These are phyloP conservation scores for Hirtodrosophila cameraria DNA, from an alignment of 2,888 invertebrate species.

Conservation along the genomic window DNA sequence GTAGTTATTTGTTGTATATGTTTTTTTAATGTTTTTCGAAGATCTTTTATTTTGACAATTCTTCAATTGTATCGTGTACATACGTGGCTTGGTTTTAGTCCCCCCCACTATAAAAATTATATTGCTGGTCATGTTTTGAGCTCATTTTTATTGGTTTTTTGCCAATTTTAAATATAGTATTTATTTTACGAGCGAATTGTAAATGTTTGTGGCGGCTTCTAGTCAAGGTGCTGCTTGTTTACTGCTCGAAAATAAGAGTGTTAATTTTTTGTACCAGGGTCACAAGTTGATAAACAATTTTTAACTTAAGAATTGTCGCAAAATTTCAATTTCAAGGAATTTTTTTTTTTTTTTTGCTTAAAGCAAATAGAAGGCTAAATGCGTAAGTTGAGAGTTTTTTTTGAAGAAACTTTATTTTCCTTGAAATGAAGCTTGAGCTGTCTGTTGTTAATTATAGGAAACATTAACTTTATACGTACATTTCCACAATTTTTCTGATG, in stretches of 20 bases:
- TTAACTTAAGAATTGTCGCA: not conserved
- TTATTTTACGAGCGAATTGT: constrained; percentile 20
- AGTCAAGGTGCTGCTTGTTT: constrained; percentile 33
- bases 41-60: constrained; percentile 67
- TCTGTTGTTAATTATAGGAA: no score
- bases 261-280: no score
- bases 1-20: constrained; percentile 24
- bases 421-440: no score
- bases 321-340: not conserved
- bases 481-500: no score
- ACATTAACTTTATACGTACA: no score
- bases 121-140: constrained; percentile 58
- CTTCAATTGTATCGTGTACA: constrained; percentile 67
- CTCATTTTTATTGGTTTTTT: constrained; percentile 29
- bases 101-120: constrained; percentile 44
- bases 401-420: no score
- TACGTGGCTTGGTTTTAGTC: constrained; percentile 14
- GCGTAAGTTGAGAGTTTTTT: no score
- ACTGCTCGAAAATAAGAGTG: constrained; percentile 16
- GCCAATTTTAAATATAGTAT: constrained; percentile 40
- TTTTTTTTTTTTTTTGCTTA: no score
- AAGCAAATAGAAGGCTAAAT: no score
- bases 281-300: constrained; percentile 28
- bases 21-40: constrained; percentile 46
- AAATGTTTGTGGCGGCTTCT: constrained; percentile 26